phyloP scores from a whole-genome alignment of 1,140 invertebrate species.

The Apocrypta bakeri region DNA sequence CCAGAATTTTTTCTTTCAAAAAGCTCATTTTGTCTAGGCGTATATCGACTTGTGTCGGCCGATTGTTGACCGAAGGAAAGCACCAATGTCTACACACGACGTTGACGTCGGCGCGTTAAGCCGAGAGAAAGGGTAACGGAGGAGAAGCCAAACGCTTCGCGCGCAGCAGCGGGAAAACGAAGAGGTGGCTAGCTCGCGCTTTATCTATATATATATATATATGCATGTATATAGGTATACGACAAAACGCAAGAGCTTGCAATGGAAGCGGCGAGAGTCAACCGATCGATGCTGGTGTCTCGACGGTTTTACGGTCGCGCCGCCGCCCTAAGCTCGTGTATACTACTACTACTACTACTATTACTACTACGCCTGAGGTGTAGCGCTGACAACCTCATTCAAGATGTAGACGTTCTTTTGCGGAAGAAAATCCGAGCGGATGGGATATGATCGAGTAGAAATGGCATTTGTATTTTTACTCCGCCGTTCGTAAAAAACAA shows the following conservation, averaged over 20 bases:
- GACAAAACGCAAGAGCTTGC: slow-evolving; percentile 15
- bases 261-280: slow-evolving; percentile 53
- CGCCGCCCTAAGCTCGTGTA: slow-evolving; percentile 42
- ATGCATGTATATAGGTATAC: too few species aligned
- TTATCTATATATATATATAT: not conserved
- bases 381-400: not conserved
- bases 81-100: not conserved
- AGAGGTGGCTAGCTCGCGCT: not conserved
- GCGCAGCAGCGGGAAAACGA: not conserved
- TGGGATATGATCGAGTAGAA: too few species aligned
- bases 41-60: not conserved
- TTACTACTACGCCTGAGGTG: too few species aligned
- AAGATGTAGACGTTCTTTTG: not conserved
- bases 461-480: not conserved
- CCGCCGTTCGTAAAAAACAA: too few species aligned
- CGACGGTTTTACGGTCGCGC: slow-evolving; percentile 52
- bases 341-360: not conserved
- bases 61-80: slow-evolving; percentile 1
- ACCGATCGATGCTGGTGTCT: slow-evolving; percentile 62
- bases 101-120: not conserved
- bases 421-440: not conserved
- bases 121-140: not conserved
- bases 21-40: not conserved
- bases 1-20: too few species aligned
- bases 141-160: not conserved